Percentiles rank a stretch among this genome's conserved stretches.
Conservation (phyloP, 2,113 vertebrate genomes). For the Paradisaea rubra region DNA sequence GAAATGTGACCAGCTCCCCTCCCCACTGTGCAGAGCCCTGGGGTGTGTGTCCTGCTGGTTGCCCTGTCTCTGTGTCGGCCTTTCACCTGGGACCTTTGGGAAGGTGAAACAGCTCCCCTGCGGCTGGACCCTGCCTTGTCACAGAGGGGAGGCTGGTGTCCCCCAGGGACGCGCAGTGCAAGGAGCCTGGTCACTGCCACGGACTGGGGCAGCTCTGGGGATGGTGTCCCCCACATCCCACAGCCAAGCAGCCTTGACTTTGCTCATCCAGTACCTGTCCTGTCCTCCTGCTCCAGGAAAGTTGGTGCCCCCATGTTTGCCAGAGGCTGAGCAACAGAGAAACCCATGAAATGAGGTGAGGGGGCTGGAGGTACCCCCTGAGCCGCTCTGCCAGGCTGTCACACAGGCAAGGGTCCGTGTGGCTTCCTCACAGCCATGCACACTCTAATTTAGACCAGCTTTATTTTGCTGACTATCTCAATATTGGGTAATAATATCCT, state of each 20-base stretch:
- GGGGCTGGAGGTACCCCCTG: neutral
- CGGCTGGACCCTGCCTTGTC: neutral
- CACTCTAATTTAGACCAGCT: neutral
- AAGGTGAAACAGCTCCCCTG: neutral
- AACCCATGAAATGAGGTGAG: fast-evolving
- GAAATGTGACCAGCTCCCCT: neutral
- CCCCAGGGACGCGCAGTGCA: fast-evolving
- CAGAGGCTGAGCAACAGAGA: neutral
- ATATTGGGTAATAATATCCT: neutral
- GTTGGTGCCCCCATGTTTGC: fast-evolving
- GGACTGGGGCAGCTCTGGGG: fast-evolving
- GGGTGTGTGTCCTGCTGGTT: neutral
- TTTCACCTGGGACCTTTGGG: neutral
- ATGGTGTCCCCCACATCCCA: neutral
- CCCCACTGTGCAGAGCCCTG: neutral
- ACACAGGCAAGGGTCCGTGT: fast-evolving
- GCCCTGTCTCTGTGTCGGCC: neutral
- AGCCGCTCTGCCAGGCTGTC: fast-evolving
- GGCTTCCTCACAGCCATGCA: neutral
- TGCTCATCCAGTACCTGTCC: neutral
- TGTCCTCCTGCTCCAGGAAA: neutral
- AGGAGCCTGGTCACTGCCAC: fast-evolving
- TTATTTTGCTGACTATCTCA: neutral
- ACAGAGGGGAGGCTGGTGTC: neutral
- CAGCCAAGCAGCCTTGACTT: neutral